Evolutionary conservation across 2,888 invertebrate genomes (phyloP), one percentile per base, ranked within the genome.

Genomic region (Ichneumoninae sp.): DNA sequence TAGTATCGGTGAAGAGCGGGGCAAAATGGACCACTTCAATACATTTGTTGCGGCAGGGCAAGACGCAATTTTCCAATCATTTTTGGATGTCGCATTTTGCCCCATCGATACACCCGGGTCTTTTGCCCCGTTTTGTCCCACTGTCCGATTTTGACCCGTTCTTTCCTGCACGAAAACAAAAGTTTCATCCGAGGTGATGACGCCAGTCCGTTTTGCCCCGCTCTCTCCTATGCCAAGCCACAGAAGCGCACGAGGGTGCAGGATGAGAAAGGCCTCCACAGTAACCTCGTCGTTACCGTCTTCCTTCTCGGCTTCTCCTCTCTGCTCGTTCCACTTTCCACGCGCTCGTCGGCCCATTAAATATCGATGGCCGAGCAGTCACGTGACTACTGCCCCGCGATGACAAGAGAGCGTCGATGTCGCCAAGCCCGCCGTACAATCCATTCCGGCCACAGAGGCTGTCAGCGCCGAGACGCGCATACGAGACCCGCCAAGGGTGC

Each of bases 261-360:
- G 33, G 6, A 33, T 33, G 33, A 33, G 33, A 33, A 33, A 33
- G 33, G 6, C 0, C 33, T 6, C 33, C 7, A 6, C 33, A 33
- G 33, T 7, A 33, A 7, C 33, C 33, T 33, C 7, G 33, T 33
- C 7, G 1, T 1, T 7, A 33, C 33, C 33, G 33, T 6, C 6
- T 33, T 33, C 33, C 33, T 33, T 33, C 33, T 33, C 33, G 33
- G 33, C 33, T 33, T 33, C 33, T 33, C 33, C 52, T 5, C n/a
- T n/a, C 4, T 19, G 7, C 52, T 40, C 74, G 47, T 75, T 83
- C 79, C 77, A 78, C 68, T 77, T 79, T 79, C 69, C 52, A 62
- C 68, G 33, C 62, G 69, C 79, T 79, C 74, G 79, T 22, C 70
- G 69, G 74, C 33, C 78, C 79, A 79, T 83, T 83, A 79, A 75